Conservation (phyloP, 2,797 vertebrate genomes). For the Leptoclinus maculatus region DNA sequence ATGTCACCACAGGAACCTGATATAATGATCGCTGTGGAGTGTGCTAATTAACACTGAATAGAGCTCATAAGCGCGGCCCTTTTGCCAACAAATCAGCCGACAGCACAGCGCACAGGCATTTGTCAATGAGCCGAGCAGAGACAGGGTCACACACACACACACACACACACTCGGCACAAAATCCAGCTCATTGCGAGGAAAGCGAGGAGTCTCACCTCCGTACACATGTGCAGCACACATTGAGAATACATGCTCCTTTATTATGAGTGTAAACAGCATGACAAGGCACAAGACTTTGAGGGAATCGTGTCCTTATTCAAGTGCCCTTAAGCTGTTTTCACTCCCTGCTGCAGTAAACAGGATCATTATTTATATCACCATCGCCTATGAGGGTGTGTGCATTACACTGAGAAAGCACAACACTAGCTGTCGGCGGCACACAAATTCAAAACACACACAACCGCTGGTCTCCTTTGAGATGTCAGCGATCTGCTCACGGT, state of each 20-base stretch:
- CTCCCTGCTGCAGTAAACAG: conserved; percentile 77
- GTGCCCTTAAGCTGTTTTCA: conserved; percentile 79
- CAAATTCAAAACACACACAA: conserved; percentile 59
- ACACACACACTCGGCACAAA: conserved; percentile 23
- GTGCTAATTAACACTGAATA: conserved; percentile 87
- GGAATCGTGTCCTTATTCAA: conserved; percentile 77
- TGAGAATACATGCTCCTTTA: conserved; percentile 63
- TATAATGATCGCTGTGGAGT: conserved; percentile 90
- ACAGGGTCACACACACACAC: conserved; percentile 48
- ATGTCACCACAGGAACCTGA: conserved; percentile 84
- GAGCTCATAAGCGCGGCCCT: conserved; percentile 67
- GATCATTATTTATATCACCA: conserved; percentile 81
- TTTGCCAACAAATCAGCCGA: conserved; percentile 76
- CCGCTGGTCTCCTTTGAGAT: conserved; percentile 75
- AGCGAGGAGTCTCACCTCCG: conserved; percentile 48
- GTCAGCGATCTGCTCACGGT: conserved; percentile 81
- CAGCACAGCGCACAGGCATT: conserved; percentile 61
- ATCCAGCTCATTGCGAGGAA: conserved; percentile 34
- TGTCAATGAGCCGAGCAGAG: conserved; percentile 60
- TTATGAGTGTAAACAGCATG: conserved; percentile 73
- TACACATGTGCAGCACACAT: conserved; percentile 48
- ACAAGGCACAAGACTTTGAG: conserved; percentile 73
- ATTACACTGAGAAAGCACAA: conserved; percentile 62
- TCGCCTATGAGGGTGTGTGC: conserved; percentile 65
- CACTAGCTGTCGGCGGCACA: conserved; percentile 62